Percentiles rank a stretch among this genome's conserved stretches.
These are phyloP conservation scores for Tenodera sinensis DNA, from an alignment of 2,888 invertebrate genomes.

Conservation along the genomic window DNA sequence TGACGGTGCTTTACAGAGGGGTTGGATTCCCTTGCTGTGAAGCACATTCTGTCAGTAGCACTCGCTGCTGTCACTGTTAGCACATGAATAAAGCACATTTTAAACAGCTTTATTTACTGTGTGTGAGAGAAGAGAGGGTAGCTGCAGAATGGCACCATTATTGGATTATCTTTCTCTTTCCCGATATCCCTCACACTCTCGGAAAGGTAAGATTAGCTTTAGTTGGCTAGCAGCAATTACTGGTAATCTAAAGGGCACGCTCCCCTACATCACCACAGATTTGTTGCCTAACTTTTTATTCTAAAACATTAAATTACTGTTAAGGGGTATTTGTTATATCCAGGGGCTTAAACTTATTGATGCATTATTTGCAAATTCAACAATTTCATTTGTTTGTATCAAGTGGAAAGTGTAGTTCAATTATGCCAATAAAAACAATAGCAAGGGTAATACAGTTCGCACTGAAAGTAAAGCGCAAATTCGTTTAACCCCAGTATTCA, in stretches of 20 bases:
- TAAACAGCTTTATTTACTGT: slow-evolving; percentile 19
- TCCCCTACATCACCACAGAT: background rate
- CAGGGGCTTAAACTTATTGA: too few relatives aligned
- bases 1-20: background rate
- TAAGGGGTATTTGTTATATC: background rate
- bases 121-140: background rate
- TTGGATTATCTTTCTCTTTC: background rate
- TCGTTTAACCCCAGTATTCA: too few relatives aligned
- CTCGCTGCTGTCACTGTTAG: background rate
- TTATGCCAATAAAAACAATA: too few relatives aligned
- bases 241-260: background rate
- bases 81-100: slow-evolving; percentile 12
- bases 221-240: background rate
- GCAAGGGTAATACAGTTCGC: too few relatives aligned
- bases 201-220: background rate
- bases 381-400: too few relatives aligned
- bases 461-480: too few relatives aligned
- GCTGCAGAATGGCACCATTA: too few relatives aligned
- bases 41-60: background rate
- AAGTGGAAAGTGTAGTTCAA: too few relatives aligned
- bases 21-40: background rate
- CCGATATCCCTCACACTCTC: background rate
- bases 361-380: too few relatives aligned
- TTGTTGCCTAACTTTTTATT: background rate
- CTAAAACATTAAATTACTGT: background rate